Base-by-base conservation (phyloP, 2,888 invertebrate genomes). In the Teleogryllus oceanicus region DNA sequence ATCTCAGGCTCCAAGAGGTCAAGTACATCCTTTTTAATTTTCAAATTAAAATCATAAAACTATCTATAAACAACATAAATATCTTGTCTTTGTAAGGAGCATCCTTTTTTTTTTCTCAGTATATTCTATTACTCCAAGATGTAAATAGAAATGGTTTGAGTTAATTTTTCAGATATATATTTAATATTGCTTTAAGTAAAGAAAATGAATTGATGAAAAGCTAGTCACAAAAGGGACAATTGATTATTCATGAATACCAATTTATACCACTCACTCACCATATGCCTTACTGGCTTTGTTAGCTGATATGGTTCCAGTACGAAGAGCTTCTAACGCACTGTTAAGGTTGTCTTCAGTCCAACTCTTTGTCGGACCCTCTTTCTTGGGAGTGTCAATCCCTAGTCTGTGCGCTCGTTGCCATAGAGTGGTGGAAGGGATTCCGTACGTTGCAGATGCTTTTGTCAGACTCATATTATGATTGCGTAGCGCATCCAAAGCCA, bases 221-320 rank as follows among this genome's bases (percentile, higher is more conserved):
- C 24, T 37, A 4, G 24, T 37, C 24, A 37, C 24, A 37, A 37
- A 37, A 37, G 37, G 8, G 37, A 20, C 16, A 20, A 37, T 16
- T 18, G 49, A 49, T 49, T 12, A 20, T 16, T 16, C 49, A 75
- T 18, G 74, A 74, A 16, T 11, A 18, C 21, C 2, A 80, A 16
- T 18, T 21, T 37, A 5, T 8, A 37, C 8, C 8, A 37, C 37
- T 24, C 21, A 79, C 85, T 84, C 84, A 91, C 92, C 95, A 85
- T 94, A 95, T 78, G 95, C 95, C 87, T 96, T 96, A 85, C 96
- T 96, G 80, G 96, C 96, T 88, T 96, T 96, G 86, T 96, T 96
- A 37, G 96, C 96, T 18, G 96, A 96, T 85, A 96, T 94, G 81
- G 94, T 92, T 13, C 96, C 96, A 18, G 94, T 94, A 79, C 96